Conservation (phyloP, 1,140 invertebrate genomes). For the Caenorhabditis brenneri region DNA sequence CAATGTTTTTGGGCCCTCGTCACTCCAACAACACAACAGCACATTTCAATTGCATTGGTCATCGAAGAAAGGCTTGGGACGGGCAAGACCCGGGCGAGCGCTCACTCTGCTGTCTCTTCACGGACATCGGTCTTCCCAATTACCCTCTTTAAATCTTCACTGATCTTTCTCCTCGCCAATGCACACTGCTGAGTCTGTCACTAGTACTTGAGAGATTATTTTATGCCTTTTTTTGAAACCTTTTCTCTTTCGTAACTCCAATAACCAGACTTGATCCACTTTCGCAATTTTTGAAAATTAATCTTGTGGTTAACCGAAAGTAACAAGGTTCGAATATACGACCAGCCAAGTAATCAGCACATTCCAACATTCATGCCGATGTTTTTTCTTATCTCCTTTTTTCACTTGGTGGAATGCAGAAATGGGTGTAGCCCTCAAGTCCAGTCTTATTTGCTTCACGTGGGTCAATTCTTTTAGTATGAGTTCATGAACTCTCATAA, state of each 20-base stretch:
- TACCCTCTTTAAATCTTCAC: conserved; percentile 36
- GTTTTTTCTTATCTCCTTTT: too few relatives aligned
- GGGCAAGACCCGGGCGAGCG: conserved; percentile 36
- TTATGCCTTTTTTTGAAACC: conserved; percentile 1
- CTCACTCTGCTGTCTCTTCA: conserved; percentile 20
- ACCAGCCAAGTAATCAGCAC: not conserved
- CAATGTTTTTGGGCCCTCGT: not conserved
- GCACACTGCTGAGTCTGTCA: not conserved
- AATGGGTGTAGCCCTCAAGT: too few relatives aligned
- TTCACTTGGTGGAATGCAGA: too few relatives aligned
- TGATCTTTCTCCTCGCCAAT: conserved; percentile 11
- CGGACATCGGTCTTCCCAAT: conserved; percentile 31
- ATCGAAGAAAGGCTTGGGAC: conserved; percentile 32
- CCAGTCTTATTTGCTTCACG: not conserved
- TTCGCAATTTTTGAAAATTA: not conserved
- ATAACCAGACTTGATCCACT: not conserved
- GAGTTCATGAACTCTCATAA: too few relatives aligned
- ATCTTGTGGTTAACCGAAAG: not conserved
- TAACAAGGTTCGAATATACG: not conserved
- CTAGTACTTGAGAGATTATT: not conserved
- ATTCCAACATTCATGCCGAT: not conserved
- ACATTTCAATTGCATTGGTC: conserved; percentile 42
- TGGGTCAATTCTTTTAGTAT: not conserved
- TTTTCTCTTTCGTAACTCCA: not conserved
- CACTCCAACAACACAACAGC: conserved; percentile 32